Evolutionary conservation across 2,888 invertebrate species (phyloP).

Genomic region (Scotopteryx bipunctaria): DNA sequence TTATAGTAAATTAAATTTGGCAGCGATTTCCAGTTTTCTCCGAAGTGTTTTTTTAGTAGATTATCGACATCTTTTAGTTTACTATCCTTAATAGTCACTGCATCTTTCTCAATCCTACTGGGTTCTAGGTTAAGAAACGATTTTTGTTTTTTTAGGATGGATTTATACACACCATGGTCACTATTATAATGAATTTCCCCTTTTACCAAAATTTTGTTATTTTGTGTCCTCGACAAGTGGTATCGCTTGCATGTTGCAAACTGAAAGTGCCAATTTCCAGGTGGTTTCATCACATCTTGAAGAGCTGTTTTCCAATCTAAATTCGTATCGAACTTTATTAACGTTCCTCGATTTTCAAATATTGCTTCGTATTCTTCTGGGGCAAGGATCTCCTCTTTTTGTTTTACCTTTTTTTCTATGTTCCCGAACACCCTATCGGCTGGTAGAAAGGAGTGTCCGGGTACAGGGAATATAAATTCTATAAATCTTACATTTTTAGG

Average conservation of each 20-base stretch:
- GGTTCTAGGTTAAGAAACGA: constrained; percentile 22
- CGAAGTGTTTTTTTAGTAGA: constrained; percentile 26
- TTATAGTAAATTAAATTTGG: background rate
- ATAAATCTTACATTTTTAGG: constrained; percentile 23
- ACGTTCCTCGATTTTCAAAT: too few species aligned
- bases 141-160: constrained; percentile 12
- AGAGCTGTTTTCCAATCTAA: constrained; percentile 18
- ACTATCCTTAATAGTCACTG: constrained; percentile 24
- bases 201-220: constrained; percentile 18
- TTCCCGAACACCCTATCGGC: constrained; percentile 36
- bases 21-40: constrained; percentile 22
- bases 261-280: constrained; percentile 33
- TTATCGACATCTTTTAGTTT: constrained; percentile 28
- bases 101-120: constrained; percentile 22
- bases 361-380: constrained; percentile 30
- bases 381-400: constrained; percentile 25
- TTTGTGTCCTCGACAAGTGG: constrained; percentile 21
- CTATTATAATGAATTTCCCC: constrained; percentile 12
- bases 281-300: constrained; percentile 20
- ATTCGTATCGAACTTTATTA: constrained; percentile 1
- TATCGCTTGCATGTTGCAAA: constrained; percentile 25
- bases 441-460: constrained; percentile 38
- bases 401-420: constrained; percentile 27
- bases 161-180: constrained; percentile 6
- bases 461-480: constrained; percentile 36